Conservation (phyloP, 2,113 vertebrate genomes). For the Nesospiza acunhae region DNA sequence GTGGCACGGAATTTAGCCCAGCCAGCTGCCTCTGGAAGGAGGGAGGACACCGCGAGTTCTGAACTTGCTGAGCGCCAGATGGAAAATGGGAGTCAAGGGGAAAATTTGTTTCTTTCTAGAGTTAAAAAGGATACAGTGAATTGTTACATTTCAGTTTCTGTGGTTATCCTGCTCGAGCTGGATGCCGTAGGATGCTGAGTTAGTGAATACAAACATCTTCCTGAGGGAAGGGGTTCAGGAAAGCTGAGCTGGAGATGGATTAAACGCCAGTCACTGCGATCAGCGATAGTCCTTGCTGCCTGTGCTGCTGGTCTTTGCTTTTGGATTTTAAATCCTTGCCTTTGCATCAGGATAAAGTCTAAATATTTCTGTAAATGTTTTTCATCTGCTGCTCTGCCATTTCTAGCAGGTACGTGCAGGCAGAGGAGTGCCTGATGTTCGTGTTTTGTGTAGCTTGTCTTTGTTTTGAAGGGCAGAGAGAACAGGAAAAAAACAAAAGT, state of each 20-base stretch:
- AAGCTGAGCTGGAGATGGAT: neutral
- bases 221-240: neutral
- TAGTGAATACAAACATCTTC: neutral
- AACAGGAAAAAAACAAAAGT: neutral
- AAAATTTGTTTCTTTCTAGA: neutral
- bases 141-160: neutral
- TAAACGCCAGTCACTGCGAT: neutral
- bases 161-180: neutral
- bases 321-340: neutral
- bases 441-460: neutral
- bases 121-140: neutral
- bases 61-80: neutral
- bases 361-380: neutral
- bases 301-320: neutral
- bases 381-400: neutral
- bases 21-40: neutral
- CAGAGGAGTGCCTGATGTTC: neutral
- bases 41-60: accelerated
- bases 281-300: neutral
- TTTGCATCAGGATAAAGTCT: neutral
- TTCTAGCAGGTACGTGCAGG: neutral
- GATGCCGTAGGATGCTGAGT: neutral
- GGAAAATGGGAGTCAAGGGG: neutral
- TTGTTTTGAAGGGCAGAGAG: neutral
- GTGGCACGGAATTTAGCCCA: neutral